Base-by-base conservation (phyloP, 2,888 invertebrate species). In the Amphipyra berbera region DNA sequence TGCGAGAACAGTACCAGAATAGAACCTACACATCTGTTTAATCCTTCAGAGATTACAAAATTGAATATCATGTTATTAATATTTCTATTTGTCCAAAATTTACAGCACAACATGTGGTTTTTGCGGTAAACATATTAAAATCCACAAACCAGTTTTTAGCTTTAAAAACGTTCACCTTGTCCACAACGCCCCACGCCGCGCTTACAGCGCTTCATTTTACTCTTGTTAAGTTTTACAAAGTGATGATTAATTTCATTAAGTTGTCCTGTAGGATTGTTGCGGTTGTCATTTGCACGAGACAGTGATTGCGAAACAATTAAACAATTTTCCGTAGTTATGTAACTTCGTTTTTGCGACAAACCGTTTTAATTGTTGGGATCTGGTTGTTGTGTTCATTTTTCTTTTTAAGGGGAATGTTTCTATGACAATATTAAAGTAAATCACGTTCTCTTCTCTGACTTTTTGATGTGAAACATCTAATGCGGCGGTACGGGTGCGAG, bases 221-320 rank as follows among this genome's bases (percentile, higher is more conserved):
- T 64, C 44, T 56, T 60, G 46, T 52, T 48, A 59, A 64, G 58
- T 58, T 55, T 63, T 57, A 56, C 59, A 77, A 63, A 73, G 68
- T 68, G 68, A 75, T 77, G 75, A 77, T 73, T 79, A 83, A 77
- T 81, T 81, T 77, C 52, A 82, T 82, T 76, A 82, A 78, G 65
- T 76, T 76, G 61, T 67, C 61, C 52, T 60, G 54, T 54, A 49
- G 44, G 49, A 57, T 59, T 70, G 66, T 70, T 73, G 64, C 54
- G 70, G 72, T 75, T 79, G 81, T 76, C 79, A 79, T 62, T 69
- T 61, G 49, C 79, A 79, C 63, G 48, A 56, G 44, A 60, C 61
- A 53, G 54, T 74, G 61, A 67, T 76, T 79, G 61, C 50, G 67
- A 68, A 66, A 73, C 70, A 79, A 73, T 77, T 76, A 68, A 68